Percentiles rank a stretch among this genome's conserved stretches.
Evolutionary conservation across 2,888 invertebrate genomes (phyloP).

Genomic region (Leucoma salicis): DNA sequence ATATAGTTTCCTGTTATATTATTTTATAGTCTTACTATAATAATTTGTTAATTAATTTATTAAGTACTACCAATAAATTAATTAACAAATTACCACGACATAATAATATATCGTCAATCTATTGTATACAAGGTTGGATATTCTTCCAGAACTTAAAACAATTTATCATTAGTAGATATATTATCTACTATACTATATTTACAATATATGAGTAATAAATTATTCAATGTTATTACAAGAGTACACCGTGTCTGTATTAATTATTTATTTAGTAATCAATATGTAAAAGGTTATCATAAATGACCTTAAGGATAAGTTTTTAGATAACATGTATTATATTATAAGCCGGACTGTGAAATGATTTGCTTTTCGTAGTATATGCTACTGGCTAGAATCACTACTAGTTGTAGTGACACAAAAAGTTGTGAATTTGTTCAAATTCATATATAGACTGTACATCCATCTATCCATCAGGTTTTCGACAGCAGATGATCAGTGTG

Average conservation of each 20-base stretch:
- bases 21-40: conserved; percentile 5
- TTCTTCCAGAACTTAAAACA: too few species aligned
- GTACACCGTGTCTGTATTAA: conserved; percentile 28
- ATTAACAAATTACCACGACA: not conserved
- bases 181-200: too few species aligned
- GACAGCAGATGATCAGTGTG: too few species aligned
- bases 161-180: too few species aligned
- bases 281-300: conserved; percentile 38
- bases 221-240: conserved; percentile 14
- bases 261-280: conserved; percentile 46
- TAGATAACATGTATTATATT: conserved; percentile 9
- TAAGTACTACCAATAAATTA: too few species aligned
- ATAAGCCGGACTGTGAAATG: conserved; percentile 7
- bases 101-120: not conserved
- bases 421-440: too few species aligned
- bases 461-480: too few species aligned
- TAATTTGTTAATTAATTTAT: conserved; percentile 7
- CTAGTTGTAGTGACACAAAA: too few species aligned
- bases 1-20: conserved; percentile 10
- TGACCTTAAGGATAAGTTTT: conserved; percentile 28
- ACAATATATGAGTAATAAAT: conserved; percentile 4
- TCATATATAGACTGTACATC: too few species aligned
- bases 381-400: too few species aligned
- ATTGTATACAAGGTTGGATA: too few species aligned
- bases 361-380: too few species aligned